phyloP scores from a whole-genome alignment of 2,797 vertebrate genomes.

The Cynodonichthys magdalenae region DNA sequence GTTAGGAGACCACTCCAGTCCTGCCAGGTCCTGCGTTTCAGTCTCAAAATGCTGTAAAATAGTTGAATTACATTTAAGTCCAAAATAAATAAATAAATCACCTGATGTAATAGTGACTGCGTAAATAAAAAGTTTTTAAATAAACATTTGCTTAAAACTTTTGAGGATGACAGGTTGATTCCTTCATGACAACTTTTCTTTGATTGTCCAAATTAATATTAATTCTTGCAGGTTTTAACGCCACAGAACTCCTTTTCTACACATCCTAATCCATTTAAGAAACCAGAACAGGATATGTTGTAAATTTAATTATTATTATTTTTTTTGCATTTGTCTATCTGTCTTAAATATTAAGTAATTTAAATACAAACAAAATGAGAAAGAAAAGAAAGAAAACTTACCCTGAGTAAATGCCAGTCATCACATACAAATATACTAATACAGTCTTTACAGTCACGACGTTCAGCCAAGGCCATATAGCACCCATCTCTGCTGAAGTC shows the following conservation, averaged over 20 bases:
- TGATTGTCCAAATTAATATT: no score
- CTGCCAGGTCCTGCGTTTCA: conserved; percentile 92
- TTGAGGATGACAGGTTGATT: no score
- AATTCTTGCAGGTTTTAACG: no score
- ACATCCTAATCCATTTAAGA: no score
- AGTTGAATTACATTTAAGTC: conserved; percentile 1
- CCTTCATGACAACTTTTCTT: no score
- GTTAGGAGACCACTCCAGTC: conserved; percentile 96
- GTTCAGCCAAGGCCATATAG: conserved; percentile 94
- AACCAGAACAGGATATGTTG: no score
- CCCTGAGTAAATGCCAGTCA: conserved; percentile 95
- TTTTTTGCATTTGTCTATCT: no score
- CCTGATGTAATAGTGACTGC: neutral
- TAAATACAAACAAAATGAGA: neutral
- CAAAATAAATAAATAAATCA: neutral
- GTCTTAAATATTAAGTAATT: no score
- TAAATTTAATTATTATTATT: no score
- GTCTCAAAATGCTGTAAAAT: conserved; percentile 91
- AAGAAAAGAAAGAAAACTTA: conserved; percentile 64
- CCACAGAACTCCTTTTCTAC: no score
- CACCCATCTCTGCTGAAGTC: conserved; percentile 92
- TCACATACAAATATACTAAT: conserved; percentile 96
- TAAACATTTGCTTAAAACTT: no score
- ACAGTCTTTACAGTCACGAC: conserved; percentile 95
- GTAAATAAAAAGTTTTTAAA: neutral